A percentile compares a stretch with the other conserved stretches of the same genome.
Conservation (phyloP, 2,888 invertebrate species). For the Neoaliturus tenellus region DNA sequence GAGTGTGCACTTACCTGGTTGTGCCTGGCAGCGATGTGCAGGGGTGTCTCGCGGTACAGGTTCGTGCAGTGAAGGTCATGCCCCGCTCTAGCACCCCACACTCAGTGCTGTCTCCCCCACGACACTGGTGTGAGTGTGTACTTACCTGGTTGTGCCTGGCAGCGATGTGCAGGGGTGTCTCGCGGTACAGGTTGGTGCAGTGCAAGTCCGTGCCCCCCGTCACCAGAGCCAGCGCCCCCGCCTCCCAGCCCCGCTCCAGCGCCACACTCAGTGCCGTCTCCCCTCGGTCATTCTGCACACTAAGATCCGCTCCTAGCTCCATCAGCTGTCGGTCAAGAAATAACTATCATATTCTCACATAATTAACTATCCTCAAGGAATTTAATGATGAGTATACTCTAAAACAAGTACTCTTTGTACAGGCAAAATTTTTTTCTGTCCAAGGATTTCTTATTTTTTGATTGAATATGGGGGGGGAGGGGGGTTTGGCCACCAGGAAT, state of each 20-base stretch:
- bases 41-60: slow-evolving; percentile 71
- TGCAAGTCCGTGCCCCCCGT: slow-evolving; percentile 62
- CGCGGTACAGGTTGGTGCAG: slow-evolving; percentile 69
- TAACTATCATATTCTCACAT: too few species aligned
- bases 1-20: slow-evolving; percentile 65
- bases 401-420: too few species aligned
- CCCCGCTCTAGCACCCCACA: slow-evolving; percentile 57
- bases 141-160: slow-evolving; percentile 69
- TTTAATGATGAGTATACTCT: too few species aligned
- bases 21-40: slow-evolving; percentile 71
- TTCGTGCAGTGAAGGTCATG: slow-evolving; percentile 63
- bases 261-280: slow-evolving; percentile 69
- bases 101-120: too few species aligned
- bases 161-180: slow-evolving; percentile 71
- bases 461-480: too few species aligned
- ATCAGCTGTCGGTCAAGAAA: slow-evolving; percentile 65
- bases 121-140: too few species aligned
- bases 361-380: too few species aligned
- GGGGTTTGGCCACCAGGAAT: too few species aligned
- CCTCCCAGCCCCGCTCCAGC: slow-evolving; percentile 60
- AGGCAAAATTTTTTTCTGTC: too few species aligned
- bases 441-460: too few species aligned
- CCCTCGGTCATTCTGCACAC: slow-evolving; percentile 71
- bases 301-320: slow-evolving; percentile 70
- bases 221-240: slow-evolving; percentile 61